Evolutionary conservation across 35 echinoderm and acorn worm genomes (phyloP).

Genomic region (Acanthaster planci): DNA sequence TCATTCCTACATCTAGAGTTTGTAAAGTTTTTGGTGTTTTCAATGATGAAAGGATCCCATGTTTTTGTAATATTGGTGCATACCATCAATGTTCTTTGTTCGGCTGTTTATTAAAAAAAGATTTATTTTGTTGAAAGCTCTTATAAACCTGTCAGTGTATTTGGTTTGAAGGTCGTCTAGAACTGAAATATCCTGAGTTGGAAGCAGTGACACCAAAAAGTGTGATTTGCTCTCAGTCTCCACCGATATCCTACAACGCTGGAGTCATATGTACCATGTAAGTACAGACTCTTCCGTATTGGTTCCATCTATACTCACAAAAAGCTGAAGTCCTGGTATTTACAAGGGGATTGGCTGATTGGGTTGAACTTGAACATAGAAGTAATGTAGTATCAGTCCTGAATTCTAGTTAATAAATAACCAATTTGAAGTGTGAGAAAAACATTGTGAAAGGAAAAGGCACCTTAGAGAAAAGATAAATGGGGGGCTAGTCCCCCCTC

Average conservation of each 20-base stretch:
- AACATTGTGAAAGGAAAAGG: neutral
- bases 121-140: too few species aligned
- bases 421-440: neutral
- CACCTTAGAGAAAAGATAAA: neutral
- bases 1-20: neutral
- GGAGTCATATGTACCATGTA: constrained; percentile 19
- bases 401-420: neutral
- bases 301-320: neutral
- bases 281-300: neutral
- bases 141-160: too few species aligned
- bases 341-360: neutral
- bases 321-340: neutral
- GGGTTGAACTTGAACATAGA: neutral
- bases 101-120: too few species aligned
- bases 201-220: neutral
- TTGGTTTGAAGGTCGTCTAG: neutral
- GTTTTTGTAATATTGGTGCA: too few species aligned
- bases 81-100: too few species aligned
- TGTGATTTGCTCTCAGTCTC: constrained; percentile 11
- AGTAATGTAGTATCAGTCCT: neutral
- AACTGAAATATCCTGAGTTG: neutral
- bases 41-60: neutral
- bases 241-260: constrained; percentile 25
- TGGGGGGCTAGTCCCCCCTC: too few species aligned
- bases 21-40: neutral